A percentile compares a stretch with the other conserved stretches of the same genome.
Conservation (phyloP, 2,888 invertebrate species). For the Zelleria hepariella region DNA sequence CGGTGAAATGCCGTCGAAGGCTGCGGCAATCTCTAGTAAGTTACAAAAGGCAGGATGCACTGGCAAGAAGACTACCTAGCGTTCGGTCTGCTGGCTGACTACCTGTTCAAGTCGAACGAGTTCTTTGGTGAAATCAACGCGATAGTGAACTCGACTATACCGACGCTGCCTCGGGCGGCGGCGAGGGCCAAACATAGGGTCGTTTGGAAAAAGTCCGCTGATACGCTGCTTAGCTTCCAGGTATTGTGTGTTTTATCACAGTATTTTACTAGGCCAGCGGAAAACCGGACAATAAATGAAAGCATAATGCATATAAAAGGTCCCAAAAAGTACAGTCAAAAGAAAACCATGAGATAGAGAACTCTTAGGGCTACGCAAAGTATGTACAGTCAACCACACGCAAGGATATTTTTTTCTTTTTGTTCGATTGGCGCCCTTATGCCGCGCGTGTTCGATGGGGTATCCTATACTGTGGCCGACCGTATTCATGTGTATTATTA, state of each 20-base stretch:
- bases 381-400: too few species aligned
- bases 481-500: background rate
- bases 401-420: too few species aligned
- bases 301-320: background rate
- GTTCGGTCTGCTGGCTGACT: constrained; percentile 58
- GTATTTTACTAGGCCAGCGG: too few species aligned
- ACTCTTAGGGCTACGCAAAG: too few species aligned
- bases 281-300: too few species aligned
- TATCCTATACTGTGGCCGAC: too few species aligned
- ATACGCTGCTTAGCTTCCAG: constrained; percentile 62
- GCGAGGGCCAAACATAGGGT: constrained; percentile 59
- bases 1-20: too few species aligned
- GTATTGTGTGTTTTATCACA: constrained; percentile 22
- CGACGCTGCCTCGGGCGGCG: constrained; percentile 51
- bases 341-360: too few species aligned
- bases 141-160: constrained; percentile 58
- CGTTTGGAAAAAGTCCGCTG: constrained; percentile 62
- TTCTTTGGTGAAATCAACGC: constrained; percentile 62
- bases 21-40: constrained; percentile 64
- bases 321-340: background rate
- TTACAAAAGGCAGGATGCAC: constrained; percentile 65
- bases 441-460: too few species aligned
- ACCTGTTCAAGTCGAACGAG: constrained; percentile 58
- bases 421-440: too few species aligned
- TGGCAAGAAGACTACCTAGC: constrained; percentile 64